A percentile compares a stretch with the other conserved stretches of the same genome.
Conservation (phyloP, 2,797 vertebrate genomes). For the Thunnus albacares region DNA sequence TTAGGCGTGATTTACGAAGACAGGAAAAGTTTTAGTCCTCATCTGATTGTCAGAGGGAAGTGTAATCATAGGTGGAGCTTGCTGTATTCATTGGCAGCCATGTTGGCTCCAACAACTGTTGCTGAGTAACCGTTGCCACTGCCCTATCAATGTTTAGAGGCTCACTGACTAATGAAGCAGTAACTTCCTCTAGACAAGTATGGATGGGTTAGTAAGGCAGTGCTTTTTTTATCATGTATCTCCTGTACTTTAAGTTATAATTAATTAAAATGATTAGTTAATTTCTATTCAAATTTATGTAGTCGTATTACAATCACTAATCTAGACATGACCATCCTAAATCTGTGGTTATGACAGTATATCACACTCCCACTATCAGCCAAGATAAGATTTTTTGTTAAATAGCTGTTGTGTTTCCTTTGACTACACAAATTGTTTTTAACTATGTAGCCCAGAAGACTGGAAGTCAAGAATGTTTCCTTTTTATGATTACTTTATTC, state of each 20-base stretch:
- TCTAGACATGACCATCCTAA: not conserved
- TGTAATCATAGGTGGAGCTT: not conserved
- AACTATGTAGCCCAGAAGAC: not conserved
- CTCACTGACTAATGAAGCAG: slow-evolving; percentile 24
- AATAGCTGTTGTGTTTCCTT: not conserved
- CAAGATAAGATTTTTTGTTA: not conserved
- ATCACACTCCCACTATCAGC: slow-evolving; percentile 14
- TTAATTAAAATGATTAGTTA: not conserved
- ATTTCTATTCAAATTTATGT: slow-evolving; percentile 10
- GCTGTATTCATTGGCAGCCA: not conserved
- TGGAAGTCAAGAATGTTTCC: not conserved
- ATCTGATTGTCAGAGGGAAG: not conserved
- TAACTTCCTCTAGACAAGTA: not conserved
- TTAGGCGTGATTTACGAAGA: slow-evolving; percentile 2
- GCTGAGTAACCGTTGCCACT: not conserved
- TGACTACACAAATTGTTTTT: not conserved
- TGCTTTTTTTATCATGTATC: not conserved
- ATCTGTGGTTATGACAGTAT: not conserved
- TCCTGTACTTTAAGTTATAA: not conserved
- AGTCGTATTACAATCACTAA: not conserved
- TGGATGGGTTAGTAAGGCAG: not conserved
- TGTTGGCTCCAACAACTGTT: not conserved
- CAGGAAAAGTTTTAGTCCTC: not conserved
- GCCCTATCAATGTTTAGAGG: not conserved
- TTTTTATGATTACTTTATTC: not conserved